Evolutionary conservation across 2,888 invertebrate species (phyloP).

Genomic region (Acheta domesticus): DNA sequence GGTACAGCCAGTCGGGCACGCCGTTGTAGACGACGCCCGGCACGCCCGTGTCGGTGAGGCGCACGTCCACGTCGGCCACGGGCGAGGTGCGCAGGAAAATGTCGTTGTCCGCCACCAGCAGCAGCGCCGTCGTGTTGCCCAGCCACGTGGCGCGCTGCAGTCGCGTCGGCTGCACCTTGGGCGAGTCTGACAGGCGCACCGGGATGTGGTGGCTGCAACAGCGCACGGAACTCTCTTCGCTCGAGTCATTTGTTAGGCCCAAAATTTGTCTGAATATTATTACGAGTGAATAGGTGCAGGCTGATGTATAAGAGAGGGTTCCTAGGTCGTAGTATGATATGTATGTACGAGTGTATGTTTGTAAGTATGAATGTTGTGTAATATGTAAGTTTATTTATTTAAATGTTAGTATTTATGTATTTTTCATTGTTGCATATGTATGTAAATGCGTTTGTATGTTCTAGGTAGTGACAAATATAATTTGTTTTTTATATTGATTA

Average conservation of each 20-base stretch:
- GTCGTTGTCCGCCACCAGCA: slow-evolving; percentile 84
- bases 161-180: slow-evolving; percentile 64
- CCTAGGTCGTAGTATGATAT: too few relatives aligned
- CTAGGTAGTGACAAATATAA: too few relatives aligned
- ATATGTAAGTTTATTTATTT: too few relatives aligned
- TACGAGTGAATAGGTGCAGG: too few relatives aligned
- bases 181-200: slow-evolving; percentile 72
- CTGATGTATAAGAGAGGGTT: too few relatives aligned
- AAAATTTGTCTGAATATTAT: too few relatives aligned
- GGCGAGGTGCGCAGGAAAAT: slow-evolving; percentile 78
- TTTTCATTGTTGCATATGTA: too few relatives aligned
- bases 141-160: slow-evolving; percentile 84
- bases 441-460: too few relatives aligned
- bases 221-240: background rate
- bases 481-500: too few relatives aligned
- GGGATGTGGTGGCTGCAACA: slow-evolving; percentile 74
- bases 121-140: slow-evolving; percentile 70
- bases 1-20: slow-evolving; percentile 94
- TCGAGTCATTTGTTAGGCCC: background rate
- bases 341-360: too few relatives aligned
- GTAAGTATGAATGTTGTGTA: too few relatives aligned
- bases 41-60: slow-evolving; percentile 71
- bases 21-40: slow-evolving; percentile 87
- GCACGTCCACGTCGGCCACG: slow-evolving; percentile 58
- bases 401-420: too few relatives aligned